Percentiles rank a stretch among this genome's conserved stretches.
Evolutionary conservation across 2,888 invertebrate species (phyloP).

Genomic region (Linnaemya tessellans): DNA sequence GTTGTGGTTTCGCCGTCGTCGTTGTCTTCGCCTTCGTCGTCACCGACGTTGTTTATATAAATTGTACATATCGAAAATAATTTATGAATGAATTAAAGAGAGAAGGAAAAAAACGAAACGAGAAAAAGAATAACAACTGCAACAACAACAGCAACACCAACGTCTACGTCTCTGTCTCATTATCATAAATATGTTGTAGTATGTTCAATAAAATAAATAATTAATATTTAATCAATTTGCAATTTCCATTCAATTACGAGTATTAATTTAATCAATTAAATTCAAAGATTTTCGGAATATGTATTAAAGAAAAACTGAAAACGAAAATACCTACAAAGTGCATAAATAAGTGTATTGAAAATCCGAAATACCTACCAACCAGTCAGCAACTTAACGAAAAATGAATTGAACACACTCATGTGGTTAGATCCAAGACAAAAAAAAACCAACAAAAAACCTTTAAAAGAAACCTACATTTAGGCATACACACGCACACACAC

Average conservation of each 20-base stretch:
- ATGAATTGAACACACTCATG: neutral
- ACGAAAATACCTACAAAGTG: neutral
- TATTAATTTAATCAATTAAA: slow-evolving; percentile 20
- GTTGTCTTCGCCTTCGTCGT: slow-evolving; percentile 13
- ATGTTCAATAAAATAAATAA: slow-evolving; percentile 44
- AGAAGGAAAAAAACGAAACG: slow-evolving; percentile 24
- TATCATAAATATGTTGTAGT: slow-evolving; percentile 27
- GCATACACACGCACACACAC: neutral
- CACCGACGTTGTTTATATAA: slow-evolving; percentile 38
- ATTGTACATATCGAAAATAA: slow-evolving; percentile 54
- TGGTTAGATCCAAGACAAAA: slow-evolving; percentile 25
- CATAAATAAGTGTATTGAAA: neutral
- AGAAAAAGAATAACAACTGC: slow-evolving; percentile 19
- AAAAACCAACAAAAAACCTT: slow-evolving; percentile 18
- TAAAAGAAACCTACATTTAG: neutral
- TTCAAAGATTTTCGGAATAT: neutral
- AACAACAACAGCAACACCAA: slow-evolving; percentile 3
- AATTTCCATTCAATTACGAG: slow-evolving; percentile 31
- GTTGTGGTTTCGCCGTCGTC: slow-evolving; percentile 32
- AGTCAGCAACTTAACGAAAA: slow-evolving; percentile 5
- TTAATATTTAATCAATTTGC: slow-evolving; percentile 40
- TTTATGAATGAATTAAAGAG: slow-evolving; percentile 72
- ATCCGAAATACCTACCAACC: slow-evolving; percentile 10
- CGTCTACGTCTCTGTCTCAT: neutral
- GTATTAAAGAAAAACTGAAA: neutral